A percentile compares a stretch with the other conserved stretches of the same genome.
phyloP scores from a whole-genome alignment of 2,888 invertebrate species.

The Psylliodes chrysocephalus region DNA sequence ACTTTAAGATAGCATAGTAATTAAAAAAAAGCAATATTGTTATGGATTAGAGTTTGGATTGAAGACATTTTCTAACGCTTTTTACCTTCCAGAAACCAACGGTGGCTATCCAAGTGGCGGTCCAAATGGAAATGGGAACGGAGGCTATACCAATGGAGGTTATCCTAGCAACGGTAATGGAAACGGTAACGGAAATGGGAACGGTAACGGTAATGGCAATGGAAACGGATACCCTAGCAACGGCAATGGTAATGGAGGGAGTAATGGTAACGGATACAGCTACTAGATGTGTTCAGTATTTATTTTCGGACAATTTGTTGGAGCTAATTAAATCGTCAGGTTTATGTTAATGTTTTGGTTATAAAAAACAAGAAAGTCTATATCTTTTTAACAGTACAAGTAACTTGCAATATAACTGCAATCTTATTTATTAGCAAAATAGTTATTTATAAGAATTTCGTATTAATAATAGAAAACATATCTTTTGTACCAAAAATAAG shows the following conservation, averaged over 20 bases:
- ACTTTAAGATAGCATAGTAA: too few species aligned
- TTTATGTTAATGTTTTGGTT: constrained; percentile 18
- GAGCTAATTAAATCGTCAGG: constrained; percentile 25
- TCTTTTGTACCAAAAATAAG: too few species aligned
- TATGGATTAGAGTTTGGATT: too few species aligned
- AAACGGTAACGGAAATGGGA: constrained; percentile 35
- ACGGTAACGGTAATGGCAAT: constrained; percentile 39
- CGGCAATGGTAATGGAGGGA: constrained; percentile 37
- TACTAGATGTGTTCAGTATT: constrained; percentile 32
- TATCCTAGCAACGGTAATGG: constrained; percentile 32
- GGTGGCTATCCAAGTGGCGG: constrained; percentile 44
- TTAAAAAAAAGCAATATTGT: too few species aligned
- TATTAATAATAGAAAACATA: too few species aligned
- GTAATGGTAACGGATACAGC: constrained; percentile 40
- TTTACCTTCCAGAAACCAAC: constrained; percentile 15
- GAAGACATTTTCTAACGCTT: too few species aligned
- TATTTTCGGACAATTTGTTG: constrained; percentile 36
- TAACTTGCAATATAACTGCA: too few species aligned
- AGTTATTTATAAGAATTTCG: too few species aligned
- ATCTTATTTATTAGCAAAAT: too few species aligned
- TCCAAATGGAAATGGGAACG: constrained; percentile 39
- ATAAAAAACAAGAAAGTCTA: too few species aligned
- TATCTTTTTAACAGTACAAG: too few species aligned
- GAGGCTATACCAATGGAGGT: constrained; percentile 26
- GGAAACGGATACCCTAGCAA: constrained; percentile 26